Evolutionary conservation across 1,140 invertebrate species (phyloP), one percentile per base, ranked within the genome.

Genomic region (Phenacoccus solenopsis): DNA sequence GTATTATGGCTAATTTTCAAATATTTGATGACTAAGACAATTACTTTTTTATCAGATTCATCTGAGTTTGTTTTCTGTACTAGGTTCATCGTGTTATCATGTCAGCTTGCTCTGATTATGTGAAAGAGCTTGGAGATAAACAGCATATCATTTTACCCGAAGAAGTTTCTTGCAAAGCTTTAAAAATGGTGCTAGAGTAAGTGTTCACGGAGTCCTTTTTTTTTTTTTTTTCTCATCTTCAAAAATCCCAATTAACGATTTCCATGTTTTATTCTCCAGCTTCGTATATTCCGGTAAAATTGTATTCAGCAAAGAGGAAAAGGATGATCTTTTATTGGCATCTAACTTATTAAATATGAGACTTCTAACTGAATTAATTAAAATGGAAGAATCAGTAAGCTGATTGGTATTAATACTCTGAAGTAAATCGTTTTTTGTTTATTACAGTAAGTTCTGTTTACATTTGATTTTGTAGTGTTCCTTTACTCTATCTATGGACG

Each of bases 301-400:
- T 10, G 21, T 64, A 10, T 64, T 64, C 25, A 25, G 21, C 25
- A 64, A 24, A 27, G 59, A 64, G 9, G 59, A 64, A 64, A 64
- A 64, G 16, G 59, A 64, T 27, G 59, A 64, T 24, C 22, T 64
- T 4, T 27, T 64, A 64, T 27, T 64, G 9, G 59, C 59, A 10
- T 10, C 59, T 3, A 64, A 64, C 25, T 16, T 64, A 4, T 27
- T 64, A 27, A 64, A 64, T 64, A 64, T 64, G 59, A 3, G 59
- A 25, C 59, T 64, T 20, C 20, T 64, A 20, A 24, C 59, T 4
- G 59, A 64, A 27, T 64, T 64, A 20, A 64, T 64, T 9, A 64
- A 64, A 64, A 25, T 64, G 59, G 59, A 64, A 25, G 59, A 64
- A 64, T 64, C 59, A 22, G 59, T 64, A 25, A 24, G 10, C 12